Percentiles rank a stretch among this genome's conserved stretches.
These are phyloP conservation scores for Rhogogaster chlorosoma DNA, from an alignment of 2,888 invertebrate species.

Conservation along the genomic window DNA sequence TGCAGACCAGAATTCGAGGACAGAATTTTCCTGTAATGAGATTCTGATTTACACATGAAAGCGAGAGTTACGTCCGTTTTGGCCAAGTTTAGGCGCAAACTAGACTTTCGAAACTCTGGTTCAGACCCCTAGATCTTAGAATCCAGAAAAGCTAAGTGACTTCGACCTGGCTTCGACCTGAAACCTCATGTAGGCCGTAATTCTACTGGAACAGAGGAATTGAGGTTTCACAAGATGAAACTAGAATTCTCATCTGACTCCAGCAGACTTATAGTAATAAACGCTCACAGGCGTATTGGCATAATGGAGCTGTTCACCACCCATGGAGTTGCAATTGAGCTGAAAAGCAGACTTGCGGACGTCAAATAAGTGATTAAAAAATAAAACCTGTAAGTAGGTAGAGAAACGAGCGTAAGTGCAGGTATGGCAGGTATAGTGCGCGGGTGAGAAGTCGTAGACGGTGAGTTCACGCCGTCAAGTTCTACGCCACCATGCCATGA, in stretches of 20 bases:
- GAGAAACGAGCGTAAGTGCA: not conserved
- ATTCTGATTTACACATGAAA: not conserved
- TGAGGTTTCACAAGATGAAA: not conserved
- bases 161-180: not conserved
- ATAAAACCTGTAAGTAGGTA: not conserved
- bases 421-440: not conserved
- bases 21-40: not conserved
- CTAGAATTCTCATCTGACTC: not conserved
- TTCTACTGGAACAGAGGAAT: not conserved
- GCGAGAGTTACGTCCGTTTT: too few species aligned
- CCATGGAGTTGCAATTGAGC: not conserved
- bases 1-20: not conserved
- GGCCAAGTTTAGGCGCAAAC: not conserved
- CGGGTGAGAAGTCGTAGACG: constrained; percentile 13
- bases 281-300: not conserved
- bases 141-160: not conserved
- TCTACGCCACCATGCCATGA: constrained; percentile 3
- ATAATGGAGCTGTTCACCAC: not conserved
- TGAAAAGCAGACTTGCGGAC: not conserved
- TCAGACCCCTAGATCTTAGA: not conserved
- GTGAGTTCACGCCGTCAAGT: not conserved
- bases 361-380: not conserved
- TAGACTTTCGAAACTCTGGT: not conserved
- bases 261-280: not conserved
- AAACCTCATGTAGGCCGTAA: not conserved